These are phyloP conservation scores for Eucera pruinosa DNA, from an alignment of 2,888 invertebrate genomes.

Conservation along the genomic window DNA sequence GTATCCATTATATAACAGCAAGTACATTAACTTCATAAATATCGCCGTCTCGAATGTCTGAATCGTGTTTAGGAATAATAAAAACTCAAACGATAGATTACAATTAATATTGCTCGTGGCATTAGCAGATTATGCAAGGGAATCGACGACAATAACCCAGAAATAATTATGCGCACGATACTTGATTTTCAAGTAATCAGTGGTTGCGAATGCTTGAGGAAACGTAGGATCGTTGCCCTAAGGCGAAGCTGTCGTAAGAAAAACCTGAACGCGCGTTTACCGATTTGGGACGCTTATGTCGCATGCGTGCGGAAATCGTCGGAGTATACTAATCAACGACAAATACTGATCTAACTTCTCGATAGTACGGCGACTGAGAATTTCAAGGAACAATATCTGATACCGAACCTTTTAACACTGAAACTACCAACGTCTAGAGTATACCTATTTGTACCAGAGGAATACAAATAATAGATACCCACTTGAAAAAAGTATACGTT, in stretches of 20 bases:
- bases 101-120: too few relatives aligned
- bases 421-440: too few relatives aligned
- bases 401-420: too few relatives aligned
- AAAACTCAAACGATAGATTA: not conserved
- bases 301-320: conserved; percentile 38
- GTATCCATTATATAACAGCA: too few relatives aligned
- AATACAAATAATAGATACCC: too few relatives aligned
- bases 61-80: not conserved
- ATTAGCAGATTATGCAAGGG: not conserved
- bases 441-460: too few relatives aligned
- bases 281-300: conserved; percentile 52
- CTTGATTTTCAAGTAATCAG: conserved; percentile 41
- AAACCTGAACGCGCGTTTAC: conserved; percentile 51
- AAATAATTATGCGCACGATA: conserved; percentile 34
- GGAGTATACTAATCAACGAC: conserved; percentile 35
- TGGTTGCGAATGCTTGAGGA: conserved; percentile 41
- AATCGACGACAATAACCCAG: conserved; percentile 20
- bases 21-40: not conserved
- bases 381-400: too few relatives aligned
- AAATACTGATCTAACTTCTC: conserved; percentile 13
- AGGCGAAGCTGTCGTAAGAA: conserved; percentile 39
- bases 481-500: too few relatives aligned
- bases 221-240: conserved; percentile 19
- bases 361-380: not conserved
- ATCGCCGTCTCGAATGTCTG: not conserved